Evolutionary conservation across 2,113 vertebrate genomes (phyloP).

Genomic region (Plecotus auritus): DNA sequence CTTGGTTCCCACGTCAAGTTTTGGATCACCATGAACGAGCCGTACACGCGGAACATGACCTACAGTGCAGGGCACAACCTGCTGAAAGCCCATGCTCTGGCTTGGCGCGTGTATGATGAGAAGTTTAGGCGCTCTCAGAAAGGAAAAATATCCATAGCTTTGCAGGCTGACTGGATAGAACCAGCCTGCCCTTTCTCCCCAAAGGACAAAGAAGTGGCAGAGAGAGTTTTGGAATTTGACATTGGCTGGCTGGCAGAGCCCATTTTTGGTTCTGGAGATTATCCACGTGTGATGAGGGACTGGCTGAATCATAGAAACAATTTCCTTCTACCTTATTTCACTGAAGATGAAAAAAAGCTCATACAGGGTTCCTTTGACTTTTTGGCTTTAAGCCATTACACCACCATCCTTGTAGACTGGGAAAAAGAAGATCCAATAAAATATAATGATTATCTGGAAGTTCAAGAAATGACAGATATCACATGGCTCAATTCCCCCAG

Average conservation of each 20-base stretch:
- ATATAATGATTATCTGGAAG: constrained; percentile 87
- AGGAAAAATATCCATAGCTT: constrained; percentile 90
- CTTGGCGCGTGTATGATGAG: constrained; percentile 90
- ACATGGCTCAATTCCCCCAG: constrained; percentile 88
- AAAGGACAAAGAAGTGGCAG: constrained; percentile 88
- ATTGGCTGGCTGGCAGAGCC: constrained; percentile 96
- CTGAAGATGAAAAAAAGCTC: constrained; percentile 84
- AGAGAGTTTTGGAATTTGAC: constrained; percentile 90
- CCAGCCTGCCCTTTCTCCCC: constrained; percentile 92
- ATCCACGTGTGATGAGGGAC: constrained; percentile 89
- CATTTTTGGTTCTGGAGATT: constrained; percentile 93
- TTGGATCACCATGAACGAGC: constrained; percentile 96
- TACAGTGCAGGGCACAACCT: constrained; percentile 90
- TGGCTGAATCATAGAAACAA: constrained; percentile 89
- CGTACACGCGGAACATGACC: constrained; percentile 86
- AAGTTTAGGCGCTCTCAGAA: constrained; percentile 88
- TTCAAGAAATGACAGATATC: constrained; percentile 91
- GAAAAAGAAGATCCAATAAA: constrained; percentile 89
- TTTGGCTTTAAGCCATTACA: constrained; percentile 94
- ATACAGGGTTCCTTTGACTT: constrained; percentile 94
- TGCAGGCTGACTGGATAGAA: constrained; percentile 95
- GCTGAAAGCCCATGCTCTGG: constrained; percentile 90
- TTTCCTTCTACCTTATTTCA: constrained; percentile 91
- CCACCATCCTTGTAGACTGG: constrained; percentile 90
- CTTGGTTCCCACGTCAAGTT: constrained; percentile 90